Percentiles rank a stretch among this genome's conserved stretches.
Conservation (phyloP, 2,888 invertebrate genomes). For the Lampropteryx suffumata region DNA sequence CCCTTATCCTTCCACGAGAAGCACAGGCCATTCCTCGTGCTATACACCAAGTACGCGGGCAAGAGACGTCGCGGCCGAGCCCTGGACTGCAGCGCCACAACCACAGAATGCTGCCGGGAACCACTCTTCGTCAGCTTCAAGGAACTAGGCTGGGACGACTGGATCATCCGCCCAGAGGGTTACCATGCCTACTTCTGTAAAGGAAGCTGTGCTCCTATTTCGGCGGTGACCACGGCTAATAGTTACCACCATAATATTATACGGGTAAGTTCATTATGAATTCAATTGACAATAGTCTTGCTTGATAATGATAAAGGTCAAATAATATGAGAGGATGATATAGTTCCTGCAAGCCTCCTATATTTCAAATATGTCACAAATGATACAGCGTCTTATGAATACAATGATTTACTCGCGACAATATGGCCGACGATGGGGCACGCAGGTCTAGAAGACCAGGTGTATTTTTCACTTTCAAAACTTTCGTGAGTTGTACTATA, state of each 20-base stretch:
- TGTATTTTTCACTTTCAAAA: too few relatives aligned
- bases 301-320: too few relatives aligned
- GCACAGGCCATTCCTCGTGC: constrained; percentile 89
- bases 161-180: constrained; percentile 92
- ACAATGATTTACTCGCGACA: too few relatives aligned
- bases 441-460: too few relatives aligned
- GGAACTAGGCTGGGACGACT: constrained; percentile 94
- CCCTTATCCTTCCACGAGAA: constrained; percentile 88
- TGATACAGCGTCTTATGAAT: too few relatives aligned
- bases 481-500: too few relatives aligned
- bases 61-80: constrained; percentile 85
- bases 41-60: constrained; percentile 89
- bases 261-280: constrained; percentile 81
- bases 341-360: too few relatives aligned
- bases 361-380: too few relatives aligned
- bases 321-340: too few relatives aligned
- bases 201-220: constrained; percentile 89
- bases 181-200: constrained; percentile 95
- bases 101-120: constrained; percentile 92
- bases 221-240: constrained; percentile 84
- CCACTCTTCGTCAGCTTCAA: constrained; percentile 91
- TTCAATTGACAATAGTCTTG: too few relatives aligned
- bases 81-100: constrained; percentile 85
- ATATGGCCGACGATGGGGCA: too few relatives aligned
- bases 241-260: constrained; percentile 88